These are phyloP conservation scores for Strigamia transsilvanica DNA, from an alignment of 2,888 invertebrate species.

Conservation along the genomic window DNA sequence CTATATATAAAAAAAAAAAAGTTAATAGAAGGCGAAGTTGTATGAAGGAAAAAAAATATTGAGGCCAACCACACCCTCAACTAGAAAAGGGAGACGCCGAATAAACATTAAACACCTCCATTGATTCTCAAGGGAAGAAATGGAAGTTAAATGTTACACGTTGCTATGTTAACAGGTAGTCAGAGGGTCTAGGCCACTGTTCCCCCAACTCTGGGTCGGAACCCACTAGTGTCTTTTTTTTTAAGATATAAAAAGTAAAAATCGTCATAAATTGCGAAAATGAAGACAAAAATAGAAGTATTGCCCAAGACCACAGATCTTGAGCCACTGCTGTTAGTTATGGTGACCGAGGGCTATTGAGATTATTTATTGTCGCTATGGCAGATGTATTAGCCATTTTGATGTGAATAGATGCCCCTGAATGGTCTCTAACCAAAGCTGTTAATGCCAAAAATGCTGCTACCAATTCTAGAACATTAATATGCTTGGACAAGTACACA, in stretches of 20 bases:
- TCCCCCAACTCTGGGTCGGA: no score
- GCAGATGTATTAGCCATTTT: not conserved
- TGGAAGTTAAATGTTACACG: not conserved
- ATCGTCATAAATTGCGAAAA: no score
- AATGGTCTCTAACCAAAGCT: not conserved
- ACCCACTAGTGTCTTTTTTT: no score
- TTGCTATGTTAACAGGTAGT: not conserved
- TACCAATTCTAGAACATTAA: not conserved
- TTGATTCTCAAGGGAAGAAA: not conserved
- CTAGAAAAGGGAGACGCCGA: not conserved
- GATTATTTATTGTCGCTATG: not conserved
- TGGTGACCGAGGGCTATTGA: not conserved
- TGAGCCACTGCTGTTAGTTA: not conserved
- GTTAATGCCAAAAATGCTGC: not conserved
- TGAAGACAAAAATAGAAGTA: no score
- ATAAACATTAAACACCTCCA: constrained; percentile 2
- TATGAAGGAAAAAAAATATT: not conserved
- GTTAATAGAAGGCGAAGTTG: not conserved
- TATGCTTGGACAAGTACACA: no score
- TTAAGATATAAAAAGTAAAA: no score
- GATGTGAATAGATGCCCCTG: not conserved
- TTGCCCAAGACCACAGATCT: not conserved
- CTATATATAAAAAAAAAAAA: not conserved
- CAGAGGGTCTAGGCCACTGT: not conserved
- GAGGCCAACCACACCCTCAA: constrained; percentile 15